These are phyloP conservation scores for Grus americana DNA, from an alignment of 2,113 vertebrate genomes.

Conservation along the genomic window DNA sequence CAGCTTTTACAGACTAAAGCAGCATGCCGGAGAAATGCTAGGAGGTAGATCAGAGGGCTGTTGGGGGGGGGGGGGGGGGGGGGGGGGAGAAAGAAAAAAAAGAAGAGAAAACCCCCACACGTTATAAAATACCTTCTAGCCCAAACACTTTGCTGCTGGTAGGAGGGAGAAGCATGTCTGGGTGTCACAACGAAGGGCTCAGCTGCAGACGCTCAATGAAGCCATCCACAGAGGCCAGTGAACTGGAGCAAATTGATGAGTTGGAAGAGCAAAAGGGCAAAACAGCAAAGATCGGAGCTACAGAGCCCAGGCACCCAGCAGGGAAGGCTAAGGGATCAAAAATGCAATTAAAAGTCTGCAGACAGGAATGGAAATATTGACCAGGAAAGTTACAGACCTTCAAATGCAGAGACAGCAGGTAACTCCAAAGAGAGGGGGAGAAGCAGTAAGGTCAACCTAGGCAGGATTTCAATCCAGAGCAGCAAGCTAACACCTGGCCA, in stretches of 20 bases:
- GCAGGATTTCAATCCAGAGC: neutral
- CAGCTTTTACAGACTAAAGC: neutral
- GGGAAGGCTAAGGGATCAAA: neutral
- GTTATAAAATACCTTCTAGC: neutral
- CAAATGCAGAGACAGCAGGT: neutral
- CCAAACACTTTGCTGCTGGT: neutral
- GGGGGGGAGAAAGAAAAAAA: too few species aligned
- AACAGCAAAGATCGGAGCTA: neutral
- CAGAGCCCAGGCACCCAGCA: neutral
- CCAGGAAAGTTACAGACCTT: neutral
- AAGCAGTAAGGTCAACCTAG: neutral
- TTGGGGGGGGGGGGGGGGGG: too few species aligned
- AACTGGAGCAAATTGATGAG: neutral
- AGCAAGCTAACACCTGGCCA: neutral
- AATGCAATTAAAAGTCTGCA: constrained; percentile 1
- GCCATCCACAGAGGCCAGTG: neutral
- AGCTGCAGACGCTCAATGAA: neutral
- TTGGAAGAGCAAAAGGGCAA: neutral
- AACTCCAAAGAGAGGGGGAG: neutral
- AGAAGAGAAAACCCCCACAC: too few species aligned
- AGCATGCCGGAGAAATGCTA: neutral
- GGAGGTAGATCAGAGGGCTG: neutral
- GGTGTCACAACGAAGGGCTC: neutral
- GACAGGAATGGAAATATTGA: constrained; percentile 22
- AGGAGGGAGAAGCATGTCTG: neutral